A percentile compares a stretch with the other conserved stretches of the same genome.
Conservation (phyloP, 2,888 invertebrate species). For the Drosophila formosana region DNA sequence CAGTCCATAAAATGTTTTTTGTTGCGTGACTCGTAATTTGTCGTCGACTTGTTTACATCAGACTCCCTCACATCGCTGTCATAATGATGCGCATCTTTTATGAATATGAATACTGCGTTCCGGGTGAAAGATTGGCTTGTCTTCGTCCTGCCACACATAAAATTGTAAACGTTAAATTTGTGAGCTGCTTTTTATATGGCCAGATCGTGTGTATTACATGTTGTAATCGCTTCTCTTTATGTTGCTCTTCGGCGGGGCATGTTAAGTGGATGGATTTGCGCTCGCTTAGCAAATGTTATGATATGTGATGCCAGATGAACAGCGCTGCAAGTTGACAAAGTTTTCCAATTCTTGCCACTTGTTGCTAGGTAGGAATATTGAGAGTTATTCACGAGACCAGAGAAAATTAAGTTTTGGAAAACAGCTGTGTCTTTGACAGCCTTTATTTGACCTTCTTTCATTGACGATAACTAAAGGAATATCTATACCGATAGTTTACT, state of each 20-base stretch:
- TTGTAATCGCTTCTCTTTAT: constrained; percentile 64
- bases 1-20: constrained; percentile 68
- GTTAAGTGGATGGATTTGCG: constrained; percentile 59
- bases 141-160: constrained; percentile 44
- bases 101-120: constrained; percentile 49
- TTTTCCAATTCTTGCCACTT: constrained; percentile 1
- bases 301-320: constrained; percentile 20
- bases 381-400: no score
- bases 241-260: constrained; percentile 2
- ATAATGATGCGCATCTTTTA: constrained; percentile 51
- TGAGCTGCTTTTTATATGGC: constrained; percentile 63
- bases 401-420: no score
- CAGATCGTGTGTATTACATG: constrained; percentile 73
- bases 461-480: no score
- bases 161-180: constrained; percentile 72
- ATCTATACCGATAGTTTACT: no score
- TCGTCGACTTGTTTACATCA: constrained; percentile 71
- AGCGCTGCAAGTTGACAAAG: constrained; percentile 15
- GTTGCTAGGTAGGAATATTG: background rate
- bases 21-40: constrained; percentile 69
- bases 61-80: constrained; percentile 3
- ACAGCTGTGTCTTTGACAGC: no score
- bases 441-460: no score
- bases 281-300: constrained; percentile 6
- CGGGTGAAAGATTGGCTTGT: constrained; percentile 15